A percentile compares a stretch with the other conserved stretches of the same genome.
phyloP scores from a whole-genome alignment of 2,113 vertebrate genomes.

The Lampris megalopsis region DNA sequence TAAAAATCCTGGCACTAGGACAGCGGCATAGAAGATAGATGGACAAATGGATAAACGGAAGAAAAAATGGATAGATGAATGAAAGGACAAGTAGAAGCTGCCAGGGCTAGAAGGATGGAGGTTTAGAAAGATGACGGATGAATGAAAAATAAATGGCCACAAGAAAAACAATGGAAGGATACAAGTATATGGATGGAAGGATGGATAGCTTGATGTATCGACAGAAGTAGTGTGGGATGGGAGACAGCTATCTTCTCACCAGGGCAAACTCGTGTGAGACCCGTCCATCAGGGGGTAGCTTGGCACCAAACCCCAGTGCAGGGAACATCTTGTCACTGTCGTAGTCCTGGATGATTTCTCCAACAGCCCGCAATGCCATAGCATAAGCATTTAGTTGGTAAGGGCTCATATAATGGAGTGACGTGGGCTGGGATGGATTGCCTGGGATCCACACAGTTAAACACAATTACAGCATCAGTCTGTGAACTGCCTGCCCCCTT shows the following conservation, averaged over 20 bases:
- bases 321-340: constrained; percentile 99
- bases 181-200: neutral
- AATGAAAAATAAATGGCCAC: neutral
- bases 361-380: constrained; percentile 94
- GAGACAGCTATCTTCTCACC: constrained; percentile 80
- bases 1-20: neutral
- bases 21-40: neutral
- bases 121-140: neutral
- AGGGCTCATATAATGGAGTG: constrained; percentile 97
- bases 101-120: neutral
- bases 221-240: neutral
- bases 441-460: constrained; percentile 79
- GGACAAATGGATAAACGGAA: neutral
- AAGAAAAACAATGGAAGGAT: too few relatives aligned
- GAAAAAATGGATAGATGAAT: neutral
- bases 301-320: constrained; percentile 95
- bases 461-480: constrained; percentile 43
- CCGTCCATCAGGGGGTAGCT: constrained; percentile 94
- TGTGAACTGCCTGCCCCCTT: constrained; percentile 30
- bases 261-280: constrained; percentile 97
- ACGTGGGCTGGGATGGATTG: constrained; percentile 96
- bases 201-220: neutral
- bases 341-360: constrained; percentile 98
- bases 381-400: constrained; percentile 98
- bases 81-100: neutral